Conservation (phyloP, 2,113 vertebrate genomes). For the Scalopus aquaticus region DNA sequence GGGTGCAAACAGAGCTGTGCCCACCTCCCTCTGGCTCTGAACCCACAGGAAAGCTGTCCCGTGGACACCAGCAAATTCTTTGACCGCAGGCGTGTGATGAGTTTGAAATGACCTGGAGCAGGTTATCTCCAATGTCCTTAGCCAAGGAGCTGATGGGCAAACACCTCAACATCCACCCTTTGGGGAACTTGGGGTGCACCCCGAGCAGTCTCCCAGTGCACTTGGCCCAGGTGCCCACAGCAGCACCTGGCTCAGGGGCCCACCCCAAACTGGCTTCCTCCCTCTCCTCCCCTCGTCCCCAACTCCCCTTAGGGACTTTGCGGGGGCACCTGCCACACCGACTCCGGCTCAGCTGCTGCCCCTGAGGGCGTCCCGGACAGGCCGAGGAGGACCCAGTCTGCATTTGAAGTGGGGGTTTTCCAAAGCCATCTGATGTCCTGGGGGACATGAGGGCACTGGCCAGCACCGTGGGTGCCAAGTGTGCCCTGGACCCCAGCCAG, state of each 20-base stretch:
- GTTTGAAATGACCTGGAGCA: not conserved
- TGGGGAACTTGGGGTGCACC: fast-evolving
- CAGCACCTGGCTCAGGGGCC: not conserved
- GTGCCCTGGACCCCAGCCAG: fast-evolving
- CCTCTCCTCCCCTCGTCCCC: fast-evolving
- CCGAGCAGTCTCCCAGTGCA: not conserved
- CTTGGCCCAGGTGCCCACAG: not conserved
- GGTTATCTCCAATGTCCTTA: not conserved
- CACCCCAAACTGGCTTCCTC: fast-evolving
- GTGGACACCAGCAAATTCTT: not conserved
- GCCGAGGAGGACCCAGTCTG: no score
- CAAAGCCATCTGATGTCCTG: not conserved
- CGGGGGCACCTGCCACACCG: no score
- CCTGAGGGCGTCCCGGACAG: no score
- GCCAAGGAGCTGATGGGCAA: not conserved
- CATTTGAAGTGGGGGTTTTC: no score
- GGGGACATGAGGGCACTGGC: fast-evolving
- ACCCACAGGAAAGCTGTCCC: not conserved
- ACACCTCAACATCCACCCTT: not conserved
- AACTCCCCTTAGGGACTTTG: no score
- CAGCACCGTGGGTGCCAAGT: fast-evolving
- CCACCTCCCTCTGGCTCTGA: no score
- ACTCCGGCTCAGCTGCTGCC: not conserved
- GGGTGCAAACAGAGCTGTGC: no score
- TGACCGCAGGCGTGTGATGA: no score